These are phyloP conservation scores for Saguinus imperator DNA, from an alignment of 2,113 vertebrate species.

Conservation along the genomic window DNA sequence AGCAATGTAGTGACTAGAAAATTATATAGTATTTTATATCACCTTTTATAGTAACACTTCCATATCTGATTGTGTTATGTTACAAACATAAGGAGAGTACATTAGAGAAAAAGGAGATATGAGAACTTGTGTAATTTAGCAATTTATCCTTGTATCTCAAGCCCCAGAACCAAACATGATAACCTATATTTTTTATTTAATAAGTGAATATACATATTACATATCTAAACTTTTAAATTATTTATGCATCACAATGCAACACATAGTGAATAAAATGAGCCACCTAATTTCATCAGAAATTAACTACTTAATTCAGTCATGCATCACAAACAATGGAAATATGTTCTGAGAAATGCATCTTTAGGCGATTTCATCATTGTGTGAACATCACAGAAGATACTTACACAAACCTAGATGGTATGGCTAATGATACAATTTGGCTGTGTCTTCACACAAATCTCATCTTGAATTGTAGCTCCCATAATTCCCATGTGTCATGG, in stretches of 20 bases:
- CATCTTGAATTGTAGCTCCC: no score
- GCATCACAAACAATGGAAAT: neutral
- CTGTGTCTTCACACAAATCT: no score
- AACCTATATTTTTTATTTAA: neutral
- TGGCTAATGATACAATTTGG: neutral
- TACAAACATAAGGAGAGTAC: neutral
- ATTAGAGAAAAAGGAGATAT: neutral
- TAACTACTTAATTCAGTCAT: neutral
- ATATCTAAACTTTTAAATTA: neutral
- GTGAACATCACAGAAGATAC: neutral
- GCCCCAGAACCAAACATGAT: neutral
- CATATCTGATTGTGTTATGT: neutral
- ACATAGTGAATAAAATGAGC: neutral
- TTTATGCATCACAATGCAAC: neutral
- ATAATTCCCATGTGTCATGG: no score
- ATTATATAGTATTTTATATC: neutral
- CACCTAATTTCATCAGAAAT: neutral
- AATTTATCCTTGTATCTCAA: neutral
- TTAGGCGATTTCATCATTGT: neutral
- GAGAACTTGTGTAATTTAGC: neutral
- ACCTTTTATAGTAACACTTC: neutral
- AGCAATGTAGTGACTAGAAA: neutral
- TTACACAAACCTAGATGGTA: neutral
- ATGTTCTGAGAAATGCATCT: neutral
- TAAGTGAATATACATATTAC: neutral